Percentiles rank a stretch among this genome's conserved stretches.
Evolutionary conservation across 2,888 invertebrate genomes (phyloP).

Genomic region (Dendrolimus pini): DNA sequence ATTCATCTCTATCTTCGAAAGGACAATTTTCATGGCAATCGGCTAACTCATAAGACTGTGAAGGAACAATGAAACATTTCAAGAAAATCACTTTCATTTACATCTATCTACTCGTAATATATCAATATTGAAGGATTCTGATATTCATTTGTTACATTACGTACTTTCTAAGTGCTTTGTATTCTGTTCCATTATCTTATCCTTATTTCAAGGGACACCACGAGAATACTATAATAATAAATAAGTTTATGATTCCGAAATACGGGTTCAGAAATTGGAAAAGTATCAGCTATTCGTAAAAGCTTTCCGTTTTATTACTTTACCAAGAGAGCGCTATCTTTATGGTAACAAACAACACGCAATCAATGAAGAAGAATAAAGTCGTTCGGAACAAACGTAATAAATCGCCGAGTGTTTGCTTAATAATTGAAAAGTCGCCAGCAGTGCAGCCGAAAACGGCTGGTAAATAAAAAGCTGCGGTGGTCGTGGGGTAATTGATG

Average conservation of each 20-base stretch:
- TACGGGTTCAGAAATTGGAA: background rate
- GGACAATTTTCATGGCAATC: too few relatives aligned
- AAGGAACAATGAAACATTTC: too few relatives aligned
- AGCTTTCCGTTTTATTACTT: background rate
- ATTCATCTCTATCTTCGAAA: too few relatives aligned
- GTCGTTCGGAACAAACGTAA: conserved; percentile 32
- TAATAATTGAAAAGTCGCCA: conserved; percentile 41
- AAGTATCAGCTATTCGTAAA: background rate
- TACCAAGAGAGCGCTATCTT: background rate
- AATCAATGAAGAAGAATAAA: conserved; percentile 43
- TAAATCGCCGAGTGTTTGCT: conserved; percentile 41
- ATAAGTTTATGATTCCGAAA: background rate
- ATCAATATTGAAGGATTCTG: too few relatives aligned
- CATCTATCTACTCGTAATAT: too few relatives aligned
- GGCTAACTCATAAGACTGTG: too few relatives aligned
- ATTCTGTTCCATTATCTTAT: background rate
- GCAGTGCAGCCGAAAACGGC: conserved; percentile 30
- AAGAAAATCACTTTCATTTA: too few relatives aligned
- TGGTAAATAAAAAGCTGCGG: conserved; percentile 61
- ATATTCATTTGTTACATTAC: too few relatives aligned
- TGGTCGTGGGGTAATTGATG: conserved; percentile 64
- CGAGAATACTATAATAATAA: conserved; percentile 7
- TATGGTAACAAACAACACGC: conserved; percentile 6
- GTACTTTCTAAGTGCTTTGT: too few relatives aligned
- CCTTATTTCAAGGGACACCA: conserved; percentile 8